Base-by-base conservation (phyloP, 1,140 invertebrate species). In the Chrysopa pallens region DNA sequence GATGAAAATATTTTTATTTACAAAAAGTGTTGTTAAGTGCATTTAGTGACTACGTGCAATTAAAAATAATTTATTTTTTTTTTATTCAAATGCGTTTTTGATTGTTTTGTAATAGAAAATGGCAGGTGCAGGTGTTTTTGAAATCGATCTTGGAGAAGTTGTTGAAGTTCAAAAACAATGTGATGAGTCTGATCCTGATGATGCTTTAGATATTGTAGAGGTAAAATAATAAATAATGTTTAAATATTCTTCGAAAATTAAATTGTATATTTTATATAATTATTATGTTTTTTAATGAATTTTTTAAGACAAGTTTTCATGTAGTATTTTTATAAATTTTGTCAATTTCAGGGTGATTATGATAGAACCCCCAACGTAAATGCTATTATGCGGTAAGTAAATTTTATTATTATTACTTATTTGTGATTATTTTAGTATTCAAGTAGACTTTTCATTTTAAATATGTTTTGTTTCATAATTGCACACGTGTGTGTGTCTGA, bases 91-190 rank as follows among this genome's bases (percentile, higher is more conserved):
- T 33, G 31, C 6, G 31, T 33, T 33, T 33, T 33, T 33, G 31
- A 33, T 33, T 33, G 31, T 12, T 9, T 33, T 33, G n/a, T 33
- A 33, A 33, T 12, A 11, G 8, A 33, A 33, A 33, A 33, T 33
- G 31, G 31, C 31, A 33, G 31, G 31, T 33, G 80, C 80, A 59
- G 78, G 76, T 58, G 73, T 91, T 58, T 92, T 93, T 64, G 85
- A 92, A 67, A 76, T 93, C 58, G 87, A 93, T 64, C 66, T 91
- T 53, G 78, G 81, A 50, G 68, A 70, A n/a, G n/a, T n/a, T 48
- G 82, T 84, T 60, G 70, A 71, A 44, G 72, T 73, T 57, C 63
- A 66, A 41, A 59, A 66, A 51, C 68, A 70, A 48, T 72, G 76
- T 46, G 74, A 73, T 52, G 79, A 84, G 56, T 84, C 82, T 36